Percentiles rank a stretch among this genome's conserved stretches.
These are phyloP conservation scores for Mythimna albipuncta DNA, from an alignment of 2,888 invertebrate genomes.

Conservation along the genomic window DNA sequence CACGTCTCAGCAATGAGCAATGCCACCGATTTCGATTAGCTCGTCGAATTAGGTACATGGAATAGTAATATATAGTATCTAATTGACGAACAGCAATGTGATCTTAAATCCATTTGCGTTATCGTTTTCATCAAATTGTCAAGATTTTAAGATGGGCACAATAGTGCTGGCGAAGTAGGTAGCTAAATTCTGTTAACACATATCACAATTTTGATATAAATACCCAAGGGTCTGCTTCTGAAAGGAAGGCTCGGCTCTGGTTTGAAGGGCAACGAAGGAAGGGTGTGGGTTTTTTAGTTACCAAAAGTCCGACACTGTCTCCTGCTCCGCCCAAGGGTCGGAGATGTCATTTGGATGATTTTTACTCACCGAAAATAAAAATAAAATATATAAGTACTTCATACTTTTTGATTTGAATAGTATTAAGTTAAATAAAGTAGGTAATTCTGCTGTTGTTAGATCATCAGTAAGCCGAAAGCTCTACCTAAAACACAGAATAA, in stretches of 20 bases:
- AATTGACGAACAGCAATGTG: not conserved
- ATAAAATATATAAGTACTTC: too few relatives aligned
- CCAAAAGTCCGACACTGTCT: too few relatives aligned
- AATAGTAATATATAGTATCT: constrained; percentile 4
- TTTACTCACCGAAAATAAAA: too few relatives aligned
- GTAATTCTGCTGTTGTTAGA: not conserved
- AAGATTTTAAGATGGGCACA: not conserved
- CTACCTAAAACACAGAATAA: not conserved
- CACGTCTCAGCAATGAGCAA: constrained; percentile 31
- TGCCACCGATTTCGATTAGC: constrained; percentile 26
- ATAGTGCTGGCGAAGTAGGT: not conserved
- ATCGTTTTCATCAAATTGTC: not conserved
- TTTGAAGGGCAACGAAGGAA: too few relatives aligned
- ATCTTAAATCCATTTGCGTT: not conserved
- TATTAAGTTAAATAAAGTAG: not conserved
- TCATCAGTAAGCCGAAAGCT: constrained; percentile 7
- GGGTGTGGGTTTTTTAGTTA: too few relatives aligned
- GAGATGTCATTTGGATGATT: too few relatives aligned
- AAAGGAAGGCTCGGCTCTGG: too few relatives aligned
- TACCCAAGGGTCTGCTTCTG: too few relatives aligned
- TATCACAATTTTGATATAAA: not conserved
- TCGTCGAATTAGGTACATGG: not conserved
- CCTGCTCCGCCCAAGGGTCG: too few relatives aligned
- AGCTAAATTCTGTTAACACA: not conserved
- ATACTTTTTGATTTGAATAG: not conserved